These are phyloP conservation scores for Punctoribates punctum DNA, from an alignment of 2,888 invertebrate species.

Conservation along the genomic window DNA sequence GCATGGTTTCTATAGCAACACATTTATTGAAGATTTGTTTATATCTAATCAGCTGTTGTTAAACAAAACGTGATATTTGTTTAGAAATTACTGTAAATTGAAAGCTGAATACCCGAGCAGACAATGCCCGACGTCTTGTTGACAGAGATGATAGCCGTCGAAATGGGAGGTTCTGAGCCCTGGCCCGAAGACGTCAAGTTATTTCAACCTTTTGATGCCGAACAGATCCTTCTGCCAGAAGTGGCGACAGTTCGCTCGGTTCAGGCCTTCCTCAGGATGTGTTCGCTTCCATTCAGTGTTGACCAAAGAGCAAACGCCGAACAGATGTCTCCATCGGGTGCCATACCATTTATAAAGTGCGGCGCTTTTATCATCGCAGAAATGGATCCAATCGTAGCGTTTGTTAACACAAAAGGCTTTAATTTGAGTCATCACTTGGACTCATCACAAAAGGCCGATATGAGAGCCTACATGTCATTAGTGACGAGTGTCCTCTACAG, in stretches of 20 bases:
- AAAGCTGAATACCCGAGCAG: background rate
- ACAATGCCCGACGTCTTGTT: constrained; percentile 45
- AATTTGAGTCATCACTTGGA: constrained; percentile 68
- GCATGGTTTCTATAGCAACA: too few relatives aligned
- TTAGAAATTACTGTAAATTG: background rate
- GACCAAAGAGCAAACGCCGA: constrained; percentile 86
- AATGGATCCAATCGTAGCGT: constrained; percentile 83
- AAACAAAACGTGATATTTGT: background rate
- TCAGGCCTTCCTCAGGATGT: constrained; percentile 90
- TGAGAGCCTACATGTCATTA: constrained; percentile 87
- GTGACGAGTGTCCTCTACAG: constrained; percentile 80
- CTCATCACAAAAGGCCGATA: constrained; percentile 75
- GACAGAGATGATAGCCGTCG: constrained; percentile 45
- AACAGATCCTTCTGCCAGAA: constrained; percentile 88
- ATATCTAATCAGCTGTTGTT: too few relatives aligned
- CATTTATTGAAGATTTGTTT: too few relatives aligned
- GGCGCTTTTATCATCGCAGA: constrained; percentile 85
- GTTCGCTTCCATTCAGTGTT: constrained; percentile 73
- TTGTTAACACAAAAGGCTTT: constrained; percentile 78
- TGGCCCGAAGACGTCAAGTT: constrained; percentile 84
- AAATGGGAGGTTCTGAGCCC: constrained; percentile 60
- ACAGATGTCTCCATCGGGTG: constrained; percentile 85
- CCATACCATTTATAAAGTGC: constrained; percentile 85
- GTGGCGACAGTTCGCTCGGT: constrained; percentile 77
- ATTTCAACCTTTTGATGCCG: constrained; percentile 84